phyloP scores from a whole-genome alignment of 2,113 vertebrate genomes.

The Centropristis striata region DNA sequence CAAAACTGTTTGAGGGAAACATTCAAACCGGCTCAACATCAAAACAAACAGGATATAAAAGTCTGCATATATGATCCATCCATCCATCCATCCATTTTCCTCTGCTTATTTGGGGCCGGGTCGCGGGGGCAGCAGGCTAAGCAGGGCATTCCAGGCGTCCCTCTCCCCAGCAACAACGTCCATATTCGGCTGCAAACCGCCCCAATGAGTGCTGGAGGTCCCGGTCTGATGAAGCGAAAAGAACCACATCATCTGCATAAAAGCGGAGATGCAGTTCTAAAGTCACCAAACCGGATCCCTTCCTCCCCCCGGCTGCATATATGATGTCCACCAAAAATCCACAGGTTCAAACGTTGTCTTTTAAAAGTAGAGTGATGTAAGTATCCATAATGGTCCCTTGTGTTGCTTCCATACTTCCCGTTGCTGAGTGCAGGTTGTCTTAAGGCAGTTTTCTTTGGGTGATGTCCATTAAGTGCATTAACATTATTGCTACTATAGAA shows the following conservation, averaged over 20 bases:
- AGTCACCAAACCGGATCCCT: too few species aligned
- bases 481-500: slow-evolving; percentile 64
- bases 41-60: slow-evolving; percentile 41
- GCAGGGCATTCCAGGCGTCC: too few species aligned
- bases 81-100: too few species aligned
- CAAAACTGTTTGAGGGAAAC: slow-evolving; percentile 6
- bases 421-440: slow-evolving; percentile 44
- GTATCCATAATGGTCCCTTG: slow-evolving; percentile 43
- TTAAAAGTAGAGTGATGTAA: slow-evolving; percentile 29
- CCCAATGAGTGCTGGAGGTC: too few species aligned
- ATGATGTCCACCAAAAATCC: slow-evolving; percentile 45
- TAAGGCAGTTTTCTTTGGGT: slow-evolving; percentile 74
- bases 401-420: slow-evolving; percentile 33
- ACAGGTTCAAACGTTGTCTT: slow-evolving; percentile 62
- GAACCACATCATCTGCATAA: too few species aligned
- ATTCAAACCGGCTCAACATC: slow-evolving; percentile 30
- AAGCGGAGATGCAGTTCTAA: too few species aligned
- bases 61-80: slow-evolving; percentile 52
- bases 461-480: slow-evolving; percentile 77
- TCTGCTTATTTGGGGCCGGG: too few species aligned
- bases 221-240: too few species aligned
- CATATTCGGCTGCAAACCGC: too few species aligned
- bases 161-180: too few species aligned
- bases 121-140: too few species aligned
- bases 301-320: too few species aligned